These are phyloP conservation scores for Rhinatrema bivittatum DNA, from an alignment of 2,797 vertebrate species.

Conservation along the genomic window DNA sequence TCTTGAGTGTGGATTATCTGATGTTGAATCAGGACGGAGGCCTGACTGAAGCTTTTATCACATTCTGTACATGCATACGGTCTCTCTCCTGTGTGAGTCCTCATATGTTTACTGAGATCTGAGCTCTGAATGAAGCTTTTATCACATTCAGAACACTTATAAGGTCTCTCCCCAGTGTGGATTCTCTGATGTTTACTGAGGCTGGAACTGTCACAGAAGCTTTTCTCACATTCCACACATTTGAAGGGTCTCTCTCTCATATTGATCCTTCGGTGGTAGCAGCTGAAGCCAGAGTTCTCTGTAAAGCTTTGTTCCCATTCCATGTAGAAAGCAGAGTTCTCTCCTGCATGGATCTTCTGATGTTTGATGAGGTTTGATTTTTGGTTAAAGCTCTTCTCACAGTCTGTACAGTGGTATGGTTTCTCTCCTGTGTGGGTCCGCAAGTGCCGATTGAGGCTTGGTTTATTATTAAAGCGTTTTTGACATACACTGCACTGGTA, in stretches of 20 bases:
- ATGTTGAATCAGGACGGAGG: constrained; percentile 18
- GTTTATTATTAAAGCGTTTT: background rate
- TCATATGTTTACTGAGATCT: constrained; percentile 27
- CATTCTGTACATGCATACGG: constrained; percentile 8
- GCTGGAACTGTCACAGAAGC: constrained; percentile 21
- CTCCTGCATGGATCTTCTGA: background rate
- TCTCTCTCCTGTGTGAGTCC: constrained; percentile 9
- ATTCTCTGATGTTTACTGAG: constrained; percentile 30
- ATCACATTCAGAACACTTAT: constrained; percentile 33
- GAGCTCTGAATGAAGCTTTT: constrained; percentile 39
- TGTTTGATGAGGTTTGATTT: background rate
- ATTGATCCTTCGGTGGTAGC: constrained; percentile 1
- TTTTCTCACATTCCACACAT: constrained; percentile 22
- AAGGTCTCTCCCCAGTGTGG: constrained; percentile 30
- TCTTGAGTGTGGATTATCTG: constrained; percentile 25
- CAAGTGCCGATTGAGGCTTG: background rate
- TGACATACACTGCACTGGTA: background rate
- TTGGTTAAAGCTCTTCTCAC: background rate
- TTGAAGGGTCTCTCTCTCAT: constrained; percentile 6
- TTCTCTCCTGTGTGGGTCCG: constrained; percentile 8
- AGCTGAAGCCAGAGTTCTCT: background rate
- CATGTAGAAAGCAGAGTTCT: background rate
- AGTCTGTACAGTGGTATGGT: background rate
- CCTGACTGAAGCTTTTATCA: constrained; percentile 14
- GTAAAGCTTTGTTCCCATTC: constrained; percentile 15